Conservation (phyloP, 2,888 invertebrate species). For the Oscheius sp. region DNA sequence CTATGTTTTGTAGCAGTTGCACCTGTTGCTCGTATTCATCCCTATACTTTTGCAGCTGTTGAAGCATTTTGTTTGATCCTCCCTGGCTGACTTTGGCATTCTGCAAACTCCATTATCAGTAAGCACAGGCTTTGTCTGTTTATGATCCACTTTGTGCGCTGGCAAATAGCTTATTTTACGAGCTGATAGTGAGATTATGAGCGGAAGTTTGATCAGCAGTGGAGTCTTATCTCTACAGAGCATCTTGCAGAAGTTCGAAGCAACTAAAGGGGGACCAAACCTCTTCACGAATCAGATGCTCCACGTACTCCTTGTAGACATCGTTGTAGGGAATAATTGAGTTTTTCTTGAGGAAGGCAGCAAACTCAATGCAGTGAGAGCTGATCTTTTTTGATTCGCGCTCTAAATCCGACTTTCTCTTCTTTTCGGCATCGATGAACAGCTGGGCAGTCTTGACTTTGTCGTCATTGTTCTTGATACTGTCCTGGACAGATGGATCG, state of each 20-base stretch:
- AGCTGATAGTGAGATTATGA: too few relatives aligned
- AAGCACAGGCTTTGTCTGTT: too few relatives aligned
- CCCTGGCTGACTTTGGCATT: conserved; percentile 18
- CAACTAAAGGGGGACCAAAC: not conserved
- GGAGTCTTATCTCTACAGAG: too few relatives aligned
- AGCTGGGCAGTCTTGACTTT: not conserved
- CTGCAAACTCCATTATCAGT: not conserved
- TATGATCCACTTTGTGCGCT: too few relatives aligned
- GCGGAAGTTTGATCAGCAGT: too few relatives aligned
- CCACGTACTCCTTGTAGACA: conserved; percentile 31
- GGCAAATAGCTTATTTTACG: too few relatives aligned
- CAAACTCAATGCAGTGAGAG: conserved; percentile 7
- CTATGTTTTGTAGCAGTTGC: too few relatives aligned
- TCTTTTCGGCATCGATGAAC: conserved; percentile 14
- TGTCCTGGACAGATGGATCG: conserved; percentile 22
- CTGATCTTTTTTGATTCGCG: conserved; percentile 18
- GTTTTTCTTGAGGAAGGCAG: conserved; percentile 36
- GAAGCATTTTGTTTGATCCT: conserved; percentile 7
- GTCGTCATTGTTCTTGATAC: conserved; percentile 14
- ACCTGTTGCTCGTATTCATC: conserved; percentile 28
- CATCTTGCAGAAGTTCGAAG: not conserved
- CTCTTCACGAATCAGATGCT: conserved; percentile 19
- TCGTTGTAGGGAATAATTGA: conserved; percentile 44
- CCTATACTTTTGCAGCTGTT: conserved; percentile 9
- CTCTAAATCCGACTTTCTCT: conserved; percentile 3